phyloP scores from a whole-genome alignment of 2,113 vertebrate genomes.

The Dolichallabes microphthalmus region DNA sequence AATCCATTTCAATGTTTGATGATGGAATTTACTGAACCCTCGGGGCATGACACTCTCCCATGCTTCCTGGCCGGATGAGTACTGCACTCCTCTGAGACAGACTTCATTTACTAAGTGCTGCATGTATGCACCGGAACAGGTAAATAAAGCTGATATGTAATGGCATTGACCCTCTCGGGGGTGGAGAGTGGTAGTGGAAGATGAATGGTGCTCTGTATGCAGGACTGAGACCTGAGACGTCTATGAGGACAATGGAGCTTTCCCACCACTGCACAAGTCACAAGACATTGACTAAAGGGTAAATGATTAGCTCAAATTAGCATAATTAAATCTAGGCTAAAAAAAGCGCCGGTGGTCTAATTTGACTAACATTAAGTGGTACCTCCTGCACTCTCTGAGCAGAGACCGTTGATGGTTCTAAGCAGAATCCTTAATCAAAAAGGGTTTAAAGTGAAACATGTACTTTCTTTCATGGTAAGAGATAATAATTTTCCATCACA shows the following conservation, averaged over 20 bases:
- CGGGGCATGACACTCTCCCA: slow-evolving; percentile 22
- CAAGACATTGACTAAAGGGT: slow-evolving; percentile 19
- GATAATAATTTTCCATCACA: not conserved
- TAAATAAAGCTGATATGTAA: slow-evolving; percentile 40
- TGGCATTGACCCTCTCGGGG: slow-evolving; percentile 10
- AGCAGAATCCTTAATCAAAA: not conserved
- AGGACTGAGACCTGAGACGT: not conserved
- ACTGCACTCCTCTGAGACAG: slow-evolving; percentile 8
- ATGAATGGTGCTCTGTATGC: slow-evolving; percentile 31
- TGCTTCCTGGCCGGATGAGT: slow-evolving; percentile 12
- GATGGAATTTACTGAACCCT: slow-evolving; percentile 54
- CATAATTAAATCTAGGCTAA: slow-evolving; percentile 25
- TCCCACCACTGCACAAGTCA: slow-evolving; percentile 1
- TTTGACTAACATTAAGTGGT: not conserved
- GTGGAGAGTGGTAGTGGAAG: not conserved
- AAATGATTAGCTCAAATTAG: slow-evolving; percentile 24
- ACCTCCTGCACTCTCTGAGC: not conserved
- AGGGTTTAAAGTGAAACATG: not conserved
- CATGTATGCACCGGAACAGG: slow-evolving; percentile 41
- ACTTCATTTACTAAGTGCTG: slow-evolving; percentile 54
- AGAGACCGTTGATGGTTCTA: not conserved
- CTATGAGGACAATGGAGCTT: slow-evolving; percentile 15
- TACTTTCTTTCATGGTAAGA: not conserved
- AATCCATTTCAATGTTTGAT: slow-evolving; percentile 55
- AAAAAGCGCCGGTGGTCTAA: not conserved